Percentiles rank a stretch among this genome's conserved stretches.
phyloP scores from a whole-genome alignment of 2,113 vertebrate genomes.

The Ranitomeya variabilis region DNA sequence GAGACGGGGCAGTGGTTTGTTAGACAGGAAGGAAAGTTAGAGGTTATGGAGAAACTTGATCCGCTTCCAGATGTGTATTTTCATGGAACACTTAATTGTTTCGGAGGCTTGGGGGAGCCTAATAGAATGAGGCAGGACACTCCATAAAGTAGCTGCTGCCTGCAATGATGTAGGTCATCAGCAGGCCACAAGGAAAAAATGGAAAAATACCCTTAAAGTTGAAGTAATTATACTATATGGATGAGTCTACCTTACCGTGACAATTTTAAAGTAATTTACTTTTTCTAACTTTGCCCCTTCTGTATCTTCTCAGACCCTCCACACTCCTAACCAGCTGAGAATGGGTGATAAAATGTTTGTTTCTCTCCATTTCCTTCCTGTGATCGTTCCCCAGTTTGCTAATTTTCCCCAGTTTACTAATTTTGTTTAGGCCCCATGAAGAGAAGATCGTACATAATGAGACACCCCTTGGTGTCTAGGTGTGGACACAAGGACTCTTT shows the following conservation, averaged over 20 bases:
- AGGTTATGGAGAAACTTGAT: constrained; percentile 39
- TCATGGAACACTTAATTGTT: constrained; percentile 43
- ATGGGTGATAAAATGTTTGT: not conserved
- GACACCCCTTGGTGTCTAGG: too few species aligned
- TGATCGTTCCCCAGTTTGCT: not conserved
- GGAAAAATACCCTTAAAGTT: not conserved
- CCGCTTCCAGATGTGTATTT: constrained; percentile 38
- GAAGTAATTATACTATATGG: not conserved
- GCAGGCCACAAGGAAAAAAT: constrained; percentile 20
- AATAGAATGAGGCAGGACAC: constrained; percentile 8
- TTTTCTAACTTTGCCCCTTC: not conserved
- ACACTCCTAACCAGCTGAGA: not conserved
- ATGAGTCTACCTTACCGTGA: not conserved
- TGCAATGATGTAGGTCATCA: constrained; percentile 31
- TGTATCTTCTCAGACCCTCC: not conserved
- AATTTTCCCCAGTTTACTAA: not conserved
- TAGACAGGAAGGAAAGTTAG: constrained; percentile 47
- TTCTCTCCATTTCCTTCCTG: not conserved
- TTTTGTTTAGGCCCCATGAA: too few species aligned
- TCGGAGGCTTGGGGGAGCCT: constrained; percentile 29
- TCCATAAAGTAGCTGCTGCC: not conserved
- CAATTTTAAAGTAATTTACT: too few species aligned
- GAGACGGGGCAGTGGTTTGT: constrained; percentile 4
- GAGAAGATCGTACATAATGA: too few species aligned
- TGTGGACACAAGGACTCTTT: too few species aligned